Evolutionary conservation across 2,888 invertebrate genomes (phyloP).

Genomic region (Nomada fabriciana): DNA sequence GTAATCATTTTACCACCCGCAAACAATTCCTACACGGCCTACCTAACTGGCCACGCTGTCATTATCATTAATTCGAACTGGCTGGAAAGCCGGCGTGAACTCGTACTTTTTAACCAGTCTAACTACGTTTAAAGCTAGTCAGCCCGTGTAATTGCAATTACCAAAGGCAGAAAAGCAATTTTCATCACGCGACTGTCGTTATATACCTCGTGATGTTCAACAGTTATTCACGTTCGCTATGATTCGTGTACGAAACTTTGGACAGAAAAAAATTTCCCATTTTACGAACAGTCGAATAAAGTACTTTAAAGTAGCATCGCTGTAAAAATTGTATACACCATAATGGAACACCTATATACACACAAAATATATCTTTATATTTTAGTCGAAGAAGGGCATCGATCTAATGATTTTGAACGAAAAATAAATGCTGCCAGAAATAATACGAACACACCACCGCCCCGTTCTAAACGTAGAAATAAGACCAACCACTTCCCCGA

Average conservation of each 20-base stretch:
- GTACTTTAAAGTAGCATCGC: too few species aligned
- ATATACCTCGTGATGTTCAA: constrained; percentile 25
- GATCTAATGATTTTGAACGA: too few species aligned
- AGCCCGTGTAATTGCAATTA: constrained; percentile 23
- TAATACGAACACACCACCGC: too few species aligned
- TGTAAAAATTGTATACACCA: too few species aligned
- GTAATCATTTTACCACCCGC: constrained; percentile 25
- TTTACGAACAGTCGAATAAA: not conserved
- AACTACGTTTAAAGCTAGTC: constrained; percentile 23
- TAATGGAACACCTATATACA: too few species aligned
- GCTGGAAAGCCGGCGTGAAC: constrained; percentile 4
- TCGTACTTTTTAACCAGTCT: constrained; percentile 1
- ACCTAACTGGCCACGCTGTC: not conserved
- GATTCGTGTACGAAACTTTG: constrained; percentile 9
- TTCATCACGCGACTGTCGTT: constrained; percentile 28
- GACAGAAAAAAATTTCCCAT: not conserved
- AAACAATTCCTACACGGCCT: not conserved
- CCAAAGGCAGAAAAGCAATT: constrained; percentile 8
- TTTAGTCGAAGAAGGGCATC: too few species aligned
- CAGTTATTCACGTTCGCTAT: constrained; percentile 8
- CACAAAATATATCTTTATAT: not conserved
- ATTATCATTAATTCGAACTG: constrained; percentile 14
- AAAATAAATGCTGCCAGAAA: not conserved
- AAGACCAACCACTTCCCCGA: not conserved
- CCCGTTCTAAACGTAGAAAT: not conserved